Percentiles rank a stretch among this genome's conserved stretches.
Conservation (phyloP, 2,797 vertebrate species). For the Sebastiscus tertius region DNA sequence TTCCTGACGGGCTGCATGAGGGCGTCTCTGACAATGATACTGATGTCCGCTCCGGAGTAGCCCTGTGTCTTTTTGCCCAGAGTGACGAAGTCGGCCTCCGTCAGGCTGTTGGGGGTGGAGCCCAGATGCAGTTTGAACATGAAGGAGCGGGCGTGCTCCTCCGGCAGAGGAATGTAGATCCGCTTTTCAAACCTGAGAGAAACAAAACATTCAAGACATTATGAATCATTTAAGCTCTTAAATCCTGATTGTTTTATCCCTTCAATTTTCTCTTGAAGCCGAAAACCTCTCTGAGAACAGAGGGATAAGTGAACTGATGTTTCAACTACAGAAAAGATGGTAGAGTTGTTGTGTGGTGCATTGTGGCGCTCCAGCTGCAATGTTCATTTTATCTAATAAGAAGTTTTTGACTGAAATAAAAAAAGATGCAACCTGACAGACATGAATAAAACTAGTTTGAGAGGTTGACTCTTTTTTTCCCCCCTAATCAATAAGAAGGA, state of each 20-base stretch:
- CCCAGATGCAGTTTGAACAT: slow-evolving; percentile 94
- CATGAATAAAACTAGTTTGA: no score
- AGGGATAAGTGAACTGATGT: not conserved
- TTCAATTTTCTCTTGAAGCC: not conserved
- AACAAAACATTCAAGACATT: slow-evolving; percentile 2
- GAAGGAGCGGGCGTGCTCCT: slow-evolving; percentile 85
- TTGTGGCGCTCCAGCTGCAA: not conserved
- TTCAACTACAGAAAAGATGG: not conserved
- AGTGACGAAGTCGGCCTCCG: slow-evolving; percentile 85
- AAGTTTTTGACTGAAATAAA: not conserved
- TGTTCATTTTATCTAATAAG: not conserved
- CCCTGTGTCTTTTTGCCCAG: slow-evolving; percentile 90
- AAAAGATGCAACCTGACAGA: no score
- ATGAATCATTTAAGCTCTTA: not conserved
- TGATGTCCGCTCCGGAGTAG: slow-evolving; percentile 95
- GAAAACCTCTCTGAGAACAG: not conserved
- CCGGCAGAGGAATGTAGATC: slow-evolving; percentile 87
- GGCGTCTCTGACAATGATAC: slow-evolving; percentile 92
- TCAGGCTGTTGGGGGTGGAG: slow-evolving; percentile 85
- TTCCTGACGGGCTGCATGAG: slow-evolving; percentile 96
- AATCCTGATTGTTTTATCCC: not conserved
- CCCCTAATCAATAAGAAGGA: not conserved
- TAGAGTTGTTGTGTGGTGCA: not conserved
- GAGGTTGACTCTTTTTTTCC: no score
- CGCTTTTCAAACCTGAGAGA: slow-evolving; percentile 92